Evolutionary conservation across 2,888 invertebrate genomes (phyloP).

Genomic region (Plutella xylostella): DNA sequence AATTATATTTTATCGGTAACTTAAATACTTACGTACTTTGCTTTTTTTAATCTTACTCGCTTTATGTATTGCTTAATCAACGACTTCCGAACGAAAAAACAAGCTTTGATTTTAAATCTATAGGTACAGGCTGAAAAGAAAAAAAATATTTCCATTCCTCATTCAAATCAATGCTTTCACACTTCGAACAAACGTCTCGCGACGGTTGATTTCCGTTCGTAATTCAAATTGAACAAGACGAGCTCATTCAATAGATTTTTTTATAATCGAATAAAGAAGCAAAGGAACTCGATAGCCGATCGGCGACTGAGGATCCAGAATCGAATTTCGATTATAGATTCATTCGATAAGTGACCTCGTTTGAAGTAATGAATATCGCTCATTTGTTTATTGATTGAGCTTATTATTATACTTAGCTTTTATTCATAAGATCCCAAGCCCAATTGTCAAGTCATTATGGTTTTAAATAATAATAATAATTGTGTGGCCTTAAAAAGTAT

Average conservation of each 20-base stretch:
- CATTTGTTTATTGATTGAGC: slow-evolving; percentile 52
- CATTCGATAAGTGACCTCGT: slow-evolving; percentile 67
- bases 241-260: slow-evolving; percentile 47
- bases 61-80: slow-evolving; percentile 5
- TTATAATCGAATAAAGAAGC: slow-evolving; percentile 29
- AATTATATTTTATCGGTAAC: slow-evolving; percentile 45
- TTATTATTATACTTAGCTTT: too few relatives aligned
- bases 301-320: slow-evolving; percentile 54
- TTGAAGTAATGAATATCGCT: slow-evolving; percentile 57
- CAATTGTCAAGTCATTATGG: too few relatives aligned
- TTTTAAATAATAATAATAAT: too few relatives aligned
- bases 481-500: too few relatives aligned
- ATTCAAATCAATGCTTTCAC: slow-evolving; percentile 65
- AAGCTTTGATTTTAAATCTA: not conserved
- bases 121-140: slow-evolving; percentile 32
- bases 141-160: slow-evolving; percentile 39
- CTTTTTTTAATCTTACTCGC: not conserved
- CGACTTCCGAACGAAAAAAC: slow-evolving; percentile 3
- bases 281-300: slow-evolving; percentile 45
- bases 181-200: slow-evolving; percentile 56
- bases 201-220: slow-evolving; percentile 68
- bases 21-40: slow-evolving; percentile 12
- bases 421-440: too few relatives aligned
- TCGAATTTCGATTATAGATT: slow-evolving; percentile 65
- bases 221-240: slow-evolving; percentile 52